Conservation (phyloP, 2,113 vertebrate genomes). For the Phalacrocorax aristotelis region DNA sequence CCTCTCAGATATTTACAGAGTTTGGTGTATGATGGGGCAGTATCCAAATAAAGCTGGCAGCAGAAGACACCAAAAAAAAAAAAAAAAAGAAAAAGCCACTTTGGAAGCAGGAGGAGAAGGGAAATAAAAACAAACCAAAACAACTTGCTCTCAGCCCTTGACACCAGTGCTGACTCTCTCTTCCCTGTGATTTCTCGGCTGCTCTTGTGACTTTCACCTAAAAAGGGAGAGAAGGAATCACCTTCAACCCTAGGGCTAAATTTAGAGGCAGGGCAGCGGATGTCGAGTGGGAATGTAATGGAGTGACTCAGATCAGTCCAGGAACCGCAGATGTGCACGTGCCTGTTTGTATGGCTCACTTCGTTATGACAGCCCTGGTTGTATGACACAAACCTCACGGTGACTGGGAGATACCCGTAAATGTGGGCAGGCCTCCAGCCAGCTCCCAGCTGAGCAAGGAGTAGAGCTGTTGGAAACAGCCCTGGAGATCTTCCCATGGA, state of each 20-base stretch:
- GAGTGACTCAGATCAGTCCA: background rate
- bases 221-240: constrained; percentile 9
- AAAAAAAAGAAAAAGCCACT: background rate
- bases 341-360: background rate
- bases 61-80: background rate
- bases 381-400: background rate
- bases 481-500: background rate
- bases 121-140: background rate
- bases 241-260: background rate
- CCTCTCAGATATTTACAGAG: background rate
- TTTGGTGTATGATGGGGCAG: background rate
- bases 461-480: background rate
- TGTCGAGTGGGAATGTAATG: background rate
- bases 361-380: background rate
- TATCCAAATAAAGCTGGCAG: background rate
- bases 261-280: background rate
- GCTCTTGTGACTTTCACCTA: background rate
- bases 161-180: background rate
- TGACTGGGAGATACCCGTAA: background rate
- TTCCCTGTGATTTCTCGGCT: background rate
- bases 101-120: background rate
- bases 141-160: background rate
- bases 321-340: background rate
- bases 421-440: background rate
- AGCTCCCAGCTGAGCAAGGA: background rate